These are phyloP conservation scores for Caenorhabditis sulstoni DNA, from an alignment of 2,888 invertebrate genomes.

Conservation along the genomic window DNA sequence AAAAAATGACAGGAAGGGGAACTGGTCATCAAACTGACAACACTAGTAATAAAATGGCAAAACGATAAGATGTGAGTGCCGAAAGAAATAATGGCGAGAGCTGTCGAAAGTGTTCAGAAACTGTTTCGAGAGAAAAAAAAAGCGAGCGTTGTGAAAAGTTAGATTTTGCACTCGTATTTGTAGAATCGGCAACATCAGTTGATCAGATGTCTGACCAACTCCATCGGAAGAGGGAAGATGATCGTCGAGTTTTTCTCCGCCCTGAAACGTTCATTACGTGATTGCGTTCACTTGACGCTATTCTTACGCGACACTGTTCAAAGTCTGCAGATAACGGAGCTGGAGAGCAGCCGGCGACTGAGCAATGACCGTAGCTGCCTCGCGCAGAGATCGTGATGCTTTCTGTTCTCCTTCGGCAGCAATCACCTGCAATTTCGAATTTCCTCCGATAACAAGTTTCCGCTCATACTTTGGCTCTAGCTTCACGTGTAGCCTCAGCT, in stretches of 20 bases:
- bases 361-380: slow-evolving; percentile 91
- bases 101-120: no score
- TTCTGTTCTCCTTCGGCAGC: slow-evolving; percentile 92
- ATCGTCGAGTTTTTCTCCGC: slow-evolving; percentile 80
- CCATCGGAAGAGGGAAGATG: slow-evolving; percentile 92
- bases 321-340: slow-evolving; percentile 92
- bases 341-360: slow-evolving; percentile 96
- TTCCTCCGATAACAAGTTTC: neutral
- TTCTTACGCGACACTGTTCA: slow-evolving; percentile 84
- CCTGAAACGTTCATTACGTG: slow-evolving; percentile 56
- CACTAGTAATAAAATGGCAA: slow-evolving; percentile 7
- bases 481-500: slow-evolving; percentile 93
- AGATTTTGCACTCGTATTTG: slow-evolving; percentile 42
- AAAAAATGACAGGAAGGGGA: no score
- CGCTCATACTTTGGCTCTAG: slow-evolving; percentile 81
- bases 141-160: slow-evolving; percentile 7
- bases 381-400: slow-evolving; percentile 92
- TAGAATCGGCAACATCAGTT: slow-evolving; percentile 47
- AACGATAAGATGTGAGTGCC: neutral
- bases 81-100: no score
- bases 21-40: slow-evolving; percentile 5
- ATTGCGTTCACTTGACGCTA: slow-evolving; percentile 19
- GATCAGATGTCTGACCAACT: slow-evolving; percentile 84
- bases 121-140: neutral
- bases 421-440: slow-evolving; percentile 82